These are phyloP conservation scores for Plemyria rubiginata DNA, from an alignment of 2,888 invertebrate genomes.

Conservation along the genomic window DNA sequence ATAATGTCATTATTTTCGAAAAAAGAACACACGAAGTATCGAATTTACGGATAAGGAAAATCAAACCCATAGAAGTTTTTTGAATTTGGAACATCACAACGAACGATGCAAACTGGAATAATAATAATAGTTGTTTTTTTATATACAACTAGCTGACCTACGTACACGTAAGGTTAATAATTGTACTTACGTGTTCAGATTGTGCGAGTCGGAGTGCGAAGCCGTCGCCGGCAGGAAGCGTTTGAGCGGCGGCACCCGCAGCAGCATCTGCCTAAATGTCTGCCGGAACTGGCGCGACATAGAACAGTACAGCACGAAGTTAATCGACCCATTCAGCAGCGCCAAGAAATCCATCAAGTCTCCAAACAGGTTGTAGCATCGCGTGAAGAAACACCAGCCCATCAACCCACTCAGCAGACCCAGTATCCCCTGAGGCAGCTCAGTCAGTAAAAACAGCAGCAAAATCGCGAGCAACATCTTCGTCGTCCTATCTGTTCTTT, in stretches of 20 bases:
- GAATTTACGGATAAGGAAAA: too few relatives aligned
- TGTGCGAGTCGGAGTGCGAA: slow-evolving; percentile 86
- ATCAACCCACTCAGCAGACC: slow-evolving; percentile 89
- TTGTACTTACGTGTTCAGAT: slow-evolving; percentile 86
- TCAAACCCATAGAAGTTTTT: too few relatives aligned
- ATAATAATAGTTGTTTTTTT: too few relatives aligned
- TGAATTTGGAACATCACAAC: too few relatives aligned
- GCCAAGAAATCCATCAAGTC: slow-evolving; percentile 96
- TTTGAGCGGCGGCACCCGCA: slow-evolving; percentile 84
- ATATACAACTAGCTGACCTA: too few relatives aligned
- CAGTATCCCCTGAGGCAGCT: slow-evolving; percentile 92
- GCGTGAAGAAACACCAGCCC: slow-evolving; percentile 89
- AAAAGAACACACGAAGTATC: too few relatives aligned
- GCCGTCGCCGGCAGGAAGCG: slow-evolving; percentile 85
- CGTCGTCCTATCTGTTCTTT: slow-evolving; percentile 94
- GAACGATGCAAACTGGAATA: too few relatives aligned
- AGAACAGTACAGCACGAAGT: slow-evolving; percentile 96
- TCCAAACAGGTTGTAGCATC: slow-evolving; percentile 92
- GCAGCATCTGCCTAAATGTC: slow-evolving; percentile 90
- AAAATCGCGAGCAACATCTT: slow-evolving; percentile 95
- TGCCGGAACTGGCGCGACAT: slow-evolving; percentile 97
- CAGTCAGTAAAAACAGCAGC: slow-evolving; percentile 93
- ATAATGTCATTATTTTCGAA: too few relatives aligned
- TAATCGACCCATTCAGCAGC: slow-evolving; percentile 95
- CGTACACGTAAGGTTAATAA: too few relatives aligned